A percentile compares a stretch with the other conserved stretches of the same genome.
These are phyloP conservation scores for Mormyrus hasselquistii DNA, from an alignment of 2,797 vertebrate species.

Conservation along the genomic window DNA sequence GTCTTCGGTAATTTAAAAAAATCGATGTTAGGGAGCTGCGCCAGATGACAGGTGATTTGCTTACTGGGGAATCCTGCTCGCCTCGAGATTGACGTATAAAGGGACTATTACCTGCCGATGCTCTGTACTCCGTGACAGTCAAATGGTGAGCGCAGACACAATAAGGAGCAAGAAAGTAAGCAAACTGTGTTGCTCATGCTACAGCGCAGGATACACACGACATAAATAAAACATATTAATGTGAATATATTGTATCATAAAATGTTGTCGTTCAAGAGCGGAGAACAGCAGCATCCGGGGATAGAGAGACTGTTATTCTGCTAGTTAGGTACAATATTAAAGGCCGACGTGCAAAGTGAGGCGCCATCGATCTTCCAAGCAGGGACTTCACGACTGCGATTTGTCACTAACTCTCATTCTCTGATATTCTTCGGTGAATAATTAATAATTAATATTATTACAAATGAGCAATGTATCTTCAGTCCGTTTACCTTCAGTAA, in stretches of 20 bases:
- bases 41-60: constrained; percentile 33
- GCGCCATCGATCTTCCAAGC: not conserved
- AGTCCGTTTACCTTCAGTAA: not conserved
- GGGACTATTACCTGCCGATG: constrained; percentile 39
- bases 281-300: not conserved
- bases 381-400: not conserved
- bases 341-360: not conserved
- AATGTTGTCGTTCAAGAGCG: not conserved
- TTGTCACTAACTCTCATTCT: not conserved
- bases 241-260: not conserved
- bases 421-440: not conserved
- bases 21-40: constrained; percentile 23
- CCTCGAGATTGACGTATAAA: constrained; percentile 29
- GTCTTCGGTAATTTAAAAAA: constrained; percentile 31
- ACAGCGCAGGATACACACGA: not conserved
- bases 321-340: not conserved
- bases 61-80: constrained; percentile 28
- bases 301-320: not conserved
- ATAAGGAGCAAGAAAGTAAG: not conserved
- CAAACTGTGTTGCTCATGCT: not conserved
- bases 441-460: not conserved
- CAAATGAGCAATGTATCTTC: not conserved
- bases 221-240: not conserved
- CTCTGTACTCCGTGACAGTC: constrained; percentile 39
- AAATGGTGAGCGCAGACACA: not conserved